These are phyloP conservation scores for cattle (Bos taurus) DNA, from an alignment of 2,113 vertebrate genomes.

Conservation along the genomic window ARS-UCD2.0 NC_037351.1:59988001-59988500, in stretches of 20 bases:
- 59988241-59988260: not conserved
- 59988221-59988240: not conserved
- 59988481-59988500: not conserved
- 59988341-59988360: not conserved
- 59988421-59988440: not conserved
- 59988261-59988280: not conserved
- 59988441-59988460: not conserved
- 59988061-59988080: rapidly evolving
- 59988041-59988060: rapidly evolving
- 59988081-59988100: not conserved
- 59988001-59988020: rapidly evolving
- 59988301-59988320: not conserved
- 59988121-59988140: not conserved
- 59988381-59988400: not conserved
- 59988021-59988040: rapidly evolving
- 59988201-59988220: not conserved
- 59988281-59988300: not conserved
- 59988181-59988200: rapidly evolving
- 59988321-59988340: too few relatives aligned
- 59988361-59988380: rapidly evolving
- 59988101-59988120: not conserved
- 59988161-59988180: not conserved
- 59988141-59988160: not conserved
- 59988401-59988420: not conserved
- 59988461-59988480: not conserved